Evolutionary conservation across 2,888 invertebrate genomes (phyloP).

Genomic region (Drosophila leonis): DNA sequence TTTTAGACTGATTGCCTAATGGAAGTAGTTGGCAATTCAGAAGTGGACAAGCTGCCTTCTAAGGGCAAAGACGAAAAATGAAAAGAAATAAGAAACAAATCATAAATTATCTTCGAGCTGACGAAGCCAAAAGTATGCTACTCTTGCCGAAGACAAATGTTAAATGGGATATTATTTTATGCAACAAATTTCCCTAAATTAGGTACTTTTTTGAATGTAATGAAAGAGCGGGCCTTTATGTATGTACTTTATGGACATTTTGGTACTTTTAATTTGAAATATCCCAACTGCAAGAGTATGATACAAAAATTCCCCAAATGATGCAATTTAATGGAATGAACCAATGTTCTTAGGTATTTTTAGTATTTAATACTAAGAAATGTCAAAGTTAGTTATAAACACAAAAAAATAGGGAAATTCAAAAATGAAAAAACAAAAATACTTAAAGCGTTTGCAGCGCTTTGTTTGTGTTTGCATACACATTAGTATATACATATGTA

Average conservation of each 20-base stretch:
- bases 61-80: background rate
- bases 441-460: slow-evolving; percentile 25
- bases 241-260: background rate
- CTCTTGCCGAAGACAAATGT: background rate
- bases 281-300: background rate
- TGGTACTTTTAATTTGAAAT: background rate
- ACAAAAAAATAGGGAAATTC: background rate
- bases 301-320: background rate
- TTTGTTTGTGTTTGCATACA: slow-evolving; percentile 13
- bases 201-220: background rate
- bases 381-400: background rate
- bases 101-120: background rate
- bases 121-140: background rate
- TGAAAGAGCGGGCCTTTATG: background rate
- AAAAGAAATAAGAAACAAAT: background rate
- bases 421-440: background rate
- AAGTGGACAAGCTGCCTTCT: slow-evolving; percentile 6
- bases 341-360: background rate
- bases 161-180: background rate
- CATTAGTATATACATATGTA: slow-evolving; percentile 8
- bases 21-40: background rate
- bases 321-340: background rate
- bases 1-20: background rate
- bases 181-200: background rate
- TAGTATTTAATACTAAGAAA: background rate